Evolutionary conservation across 2,113 vertebrate species (phyloP).

Genomic region (Antechinus stuartii): DNA sequence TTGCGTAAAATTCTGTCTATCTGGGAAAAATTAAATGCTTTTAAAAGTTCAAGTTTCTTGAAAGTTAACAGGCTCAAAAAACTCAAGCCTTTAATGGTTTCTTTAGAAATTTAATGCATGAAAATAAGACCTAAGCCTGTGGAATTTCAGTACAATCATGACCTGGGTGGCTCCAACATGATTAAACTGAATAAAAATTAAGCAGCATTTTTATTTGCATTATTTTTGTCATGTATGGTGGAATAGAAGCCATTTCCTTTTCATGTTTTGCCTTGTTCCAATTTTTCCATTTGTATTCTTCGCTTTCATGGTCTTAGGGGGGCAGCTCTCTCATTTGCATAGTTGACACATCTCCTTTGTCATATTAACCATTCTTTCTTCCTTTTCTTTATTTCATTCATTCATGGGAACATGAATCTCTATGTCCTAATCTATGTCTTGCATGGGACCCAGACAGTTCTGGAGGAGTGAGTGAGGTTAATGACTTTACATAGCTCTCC

Average conservation of each 20-base stretch:
- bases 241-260: not conserved
- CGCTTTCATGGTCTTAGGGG: not conserved
- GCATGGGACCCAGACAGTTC: too few species aligned
- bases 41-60: conserved; percentile 30
- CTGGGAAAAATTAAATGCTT: conserved; percentile 34
- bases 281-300: not conserved
- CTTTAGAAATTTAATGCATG: conserved; percentile 36
- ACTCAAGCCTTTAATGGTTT: conserved; percentile 46
- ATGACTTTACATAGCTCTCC: too few species aligned
- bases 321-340: not conserved
- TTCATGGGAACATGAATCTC: not conserved
- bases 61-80: conserved; percentile 44
- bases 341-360: not conserved
- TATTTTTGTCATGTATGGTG: not conserved
- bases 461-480: too few species aligned
- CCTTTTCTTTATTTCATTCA: not conserved
- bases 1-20: conserved; percentile 20
- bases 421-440: too few species aligned
- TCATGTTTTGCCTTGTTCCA: fast-evolving
- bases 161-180: not conserved
- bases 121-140: conserved; percentile 41
- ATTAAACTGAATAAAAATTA: conserved; percentile 30
- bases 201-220: not conserved
- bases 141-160: conserved; percentile 2
- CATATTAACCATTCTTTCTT: not conserved